phyloP scores from a whole-genome alignment of 2,797 vertebrate genomes.

The Leptodactylus fallax region DNA sequence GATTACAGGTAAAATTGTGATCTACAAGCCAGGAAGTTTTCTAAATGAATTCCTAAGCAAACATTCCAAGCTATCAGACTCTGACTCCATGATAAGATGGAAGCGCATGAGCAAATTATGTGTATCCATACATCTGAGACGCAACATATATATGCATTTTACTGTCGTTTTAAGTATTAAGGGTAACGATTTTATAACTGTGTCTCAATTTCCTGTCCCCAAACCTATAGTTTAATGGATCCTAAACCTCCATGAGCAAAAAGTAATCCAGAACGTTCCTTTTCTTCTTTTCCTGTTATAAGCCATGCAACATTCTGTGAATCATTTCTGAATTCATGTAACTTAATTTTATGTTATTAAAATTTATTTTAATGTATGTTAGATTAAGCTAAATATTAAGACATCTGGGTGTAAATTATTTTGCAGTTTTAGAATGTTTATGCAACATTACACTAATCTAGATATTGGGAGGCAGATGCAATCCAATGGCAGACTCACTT shows the following conservation, averaged over 20 bases:
- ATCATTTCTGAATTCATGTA: neutral
- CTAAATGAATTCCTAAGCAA: conserved; percentile 2
- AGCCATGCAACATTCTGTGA: no score
- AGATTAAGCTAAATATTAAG: neutral
- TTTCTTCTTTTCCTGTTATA: no score
- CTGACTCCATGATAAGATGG: neutral
- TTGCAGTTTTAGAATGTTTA: neutral
- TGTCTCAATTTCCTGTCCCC: neutral
- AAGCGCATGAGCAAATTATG: neutral
- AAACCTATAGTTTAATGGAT: neutral
- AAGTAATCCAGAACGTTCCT: neutral
- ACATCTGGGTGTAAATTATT: neutral
- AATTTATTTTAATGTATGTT: neutral
- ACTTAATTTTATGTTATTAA: neutral
- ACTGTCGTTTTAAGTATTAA: neutral
- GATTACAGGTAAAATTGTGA: conserved; percentile 34
- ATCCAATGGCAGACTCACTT: neutral
- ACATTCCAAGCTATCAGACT: neutral
- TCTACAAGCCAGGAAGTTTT: neutral
- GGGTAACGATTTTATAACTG: neutral
- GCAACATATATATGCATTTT: neutral
- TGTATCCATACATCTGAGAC: neutral
- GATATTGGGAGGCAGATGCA: neutral
- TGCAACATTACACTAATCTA: neutral
- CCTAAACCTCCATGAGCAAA: neutral